Percentiles rank a stretch among this genome's conserved stretches.
Conservation (phyloP, 2,797 vertebrate genomes). For the Zalophus californianus region DNA sequence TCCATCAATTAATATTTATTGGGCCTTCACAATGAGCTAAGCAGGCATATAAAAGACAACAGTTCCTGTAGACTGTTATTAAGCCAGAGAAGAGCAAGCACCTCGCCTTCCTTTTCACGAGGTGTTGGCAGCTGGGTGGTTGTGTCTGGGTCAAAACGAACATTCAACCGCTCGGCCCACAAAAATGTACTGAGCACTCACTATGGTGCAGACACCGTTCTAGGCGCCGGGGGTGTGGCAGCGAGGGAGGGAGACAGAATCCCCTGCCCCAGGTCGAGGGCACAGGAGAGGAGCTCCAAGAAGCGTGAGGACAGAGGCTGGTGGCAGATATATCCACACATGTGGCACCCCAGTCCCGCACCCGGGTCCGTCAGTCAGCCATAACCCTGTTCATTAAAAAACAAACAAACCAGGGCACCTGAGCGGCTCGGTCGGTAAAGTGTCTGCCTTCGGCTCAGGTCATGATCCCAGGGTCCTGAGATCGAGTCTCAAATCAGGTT, state of each 20-base stretch:
- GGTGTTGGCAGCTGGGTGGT: constrained; percentile 76
- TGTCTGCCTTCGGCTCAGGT: not conserved
- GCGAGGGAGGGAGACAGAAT: not conserved
- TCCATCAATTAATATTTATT: constrained; percentile 83
- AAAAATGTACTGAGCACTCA: constrained; percentile 24
- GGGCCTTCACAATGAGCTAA: constrained; percentile 81
- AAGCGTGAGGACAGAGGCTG: not conserved
- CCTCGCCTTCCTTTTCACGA: constrained; percentile 77
- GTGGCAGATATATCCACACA: not conserved
- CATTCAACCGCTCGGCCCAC: constrained; percentile 49
- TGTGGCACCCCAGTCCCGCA: rapidly evolving
- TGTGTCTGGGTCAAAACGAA: constrained; percentile 80
- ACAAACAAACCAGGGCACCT: not conserved
- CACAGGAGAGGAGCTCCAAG: rapidly evolving
- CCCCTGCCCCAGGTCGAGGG: not conserved
- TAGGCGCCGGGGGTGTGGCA: not conserved
- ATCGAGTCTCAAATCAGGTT: not conserved
- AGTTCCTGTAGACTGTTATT: constrained; percentile 80
- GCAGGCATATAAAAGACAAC: constrained; percentile 81
- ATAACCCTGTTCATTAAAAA: not conserved
- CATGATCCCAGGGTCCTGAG: not conserved
- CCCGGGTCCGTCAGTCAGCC: not conserved
- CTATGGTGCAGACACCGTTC: not conserved
- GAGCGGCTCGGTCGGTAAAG: too few species aligned
- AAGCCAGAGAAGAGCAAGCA: constrained; percentile 67